Evolutionary conservation across 2,113 vertebrate genomes (phyloP), one percentile per base, ranked within the genome.

Genomic region (Crotalus tigris): DNA sequence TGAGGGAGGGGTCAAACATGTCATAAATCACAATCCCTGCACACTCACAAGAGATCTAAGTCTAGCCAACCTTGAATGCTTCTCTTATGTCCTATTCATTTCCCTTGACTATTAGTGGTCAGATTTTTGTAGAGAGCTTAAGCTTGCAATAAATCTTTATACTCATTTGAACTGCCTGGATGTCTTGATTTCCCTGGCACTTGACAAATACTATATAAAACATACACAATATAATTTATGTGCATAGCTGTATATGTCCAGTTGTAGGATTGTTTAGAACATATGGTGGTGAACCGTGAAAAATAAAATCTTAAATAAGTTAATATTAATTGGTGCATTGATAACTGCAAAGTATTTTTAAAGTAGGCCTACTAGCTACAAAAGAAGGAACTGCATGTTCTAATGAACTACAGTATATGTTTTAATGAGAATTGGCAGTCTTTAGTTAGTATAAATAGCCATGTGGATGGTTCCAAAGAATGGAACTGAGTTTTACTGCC

Each of bases 401-500:
- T 69, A n/a, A 69, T n/a, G 29, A 69, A 69, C 29, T 69, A 69
- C 59, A 44, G 49, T 75, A 64, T 12, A 69, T 92, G 49, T 49
- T 92, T n/a, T 88, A 88, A 92, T 88, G 49, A 19, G 21, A 55
- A 61, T 61, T 92, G 59, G 44, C 26, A 13, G 87, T 92, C 85
- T 87, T 88, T 61, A 54, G 86, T 69, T 92, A 44, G 87, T 33
- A 92, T 92, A 92, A 92, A 88, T 87, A 92, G 69, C n/a, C 49
- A 75, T 88, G 86, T 39, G 75, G 33, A 88, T 88, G 51, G 10
- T 69, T 88, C 86, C 86, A 92, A 88, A 92, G n/a, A 88, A 88
- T 92, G 29, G n/a, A 92, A 88, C 69, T 75, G 29, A 69, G 29
- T 92, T 39, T 61, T 55, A 88, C 59, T 92, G 91, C 59, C 86